Conservation (phyloP, 2,113 vertebrate species). For the Oncorhynchus tshawytscha region DNA sequence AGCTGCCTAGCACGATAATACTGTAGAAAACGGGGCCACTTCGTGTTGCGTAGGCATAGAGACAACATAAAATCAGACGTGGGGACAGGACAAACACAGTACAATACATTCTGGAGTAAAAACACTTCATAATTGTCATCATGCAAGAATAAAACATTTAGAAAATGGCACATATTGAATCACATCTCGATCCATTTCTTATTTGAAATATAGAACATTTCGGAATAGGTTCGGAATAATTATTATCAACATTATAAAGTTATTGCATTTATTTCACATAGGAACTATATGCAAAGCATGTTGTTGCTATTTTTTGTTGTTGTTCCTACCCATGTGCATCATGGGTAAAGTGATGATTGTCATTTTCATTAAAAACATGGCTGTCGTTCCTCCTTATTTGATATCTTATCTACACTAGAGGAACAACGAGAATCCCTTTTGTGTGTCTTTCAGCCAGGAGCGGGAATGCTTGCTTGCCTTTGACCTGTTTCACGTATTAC, state of each 20-base stretch:
- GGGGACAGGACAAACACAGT: constrained; percentile 72
- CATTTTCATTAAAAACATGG: constrained; percentile 68
- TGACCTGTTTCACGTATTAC: constrained; percentile 3
- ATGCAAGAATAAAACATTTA: constrained; percentile 72
- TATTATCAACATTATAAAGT: constrained; percentile 73
- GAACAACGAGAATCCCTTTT: constrained; percentile 11
- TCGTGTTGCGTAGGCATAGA: constrained; percentile 77
- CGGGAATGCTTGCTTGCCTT: not conserved
- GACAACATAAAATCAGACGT: constrained; percentile 68
- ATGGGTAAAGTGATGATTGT: constrained; percentile 79
- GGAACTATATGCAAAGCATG: constrained; percentile 66
- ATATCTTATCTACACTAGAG: constrained; percentile 30
- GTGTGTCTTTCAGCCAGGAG: constrained; percentile 13
- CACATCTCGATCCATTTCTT: constrained; percentile 64
- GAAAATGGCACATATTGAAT: constrained; percentile 75
- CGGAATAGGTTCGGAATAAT: constrained; percentile 61
- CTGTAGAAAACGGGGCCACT: constrained; percentile 78
- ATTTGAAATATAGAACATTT: constrained; percentile 72
- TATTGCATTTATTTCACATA: constrained; percentile 80
- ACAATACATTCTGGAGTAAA: constrained; percentile 72
- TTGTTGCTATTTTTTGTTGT: constrained; percentile 35
- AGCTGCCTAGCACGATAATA: constrained; percentile 82
- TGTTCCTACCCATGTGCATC: constrained; percentile 34
- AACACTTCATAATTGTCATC: constrained; percentile 77
- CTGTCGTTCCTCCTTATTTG: constrained; percentile 44